Conservation (phyloP, 2,797 vertebrate genomes). For the Varecia variegata region DNA sequence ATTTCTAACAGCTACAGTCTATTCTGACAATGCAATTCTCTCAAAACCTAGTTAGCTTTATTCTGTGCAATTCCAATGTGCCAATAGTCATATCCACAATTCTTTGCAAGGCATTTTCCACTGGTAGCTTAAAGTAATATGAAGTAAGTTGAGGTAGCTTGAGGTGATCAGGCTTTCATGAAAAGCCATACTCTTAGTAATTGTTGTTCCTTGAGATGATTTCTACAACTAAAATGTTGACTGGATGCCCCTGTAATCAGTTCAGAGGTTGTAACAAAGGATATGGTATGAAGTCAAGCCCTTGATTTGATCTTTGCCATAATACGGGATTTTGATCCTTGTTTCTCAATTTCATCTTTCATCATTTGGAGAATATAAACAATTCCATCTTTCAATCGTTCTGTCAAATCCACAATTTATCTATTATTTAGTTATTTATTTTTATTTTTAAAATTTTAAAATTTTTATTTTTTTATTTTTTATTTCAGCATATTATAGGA, state of each 20-base stretch:
- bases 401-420: not conserved
- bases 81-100: no score
- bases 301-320: not conserved
- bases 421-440: no score
- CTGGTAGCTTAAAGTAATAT: not conserved
- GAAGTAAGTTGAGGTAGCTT: not conserved
- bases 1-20: not conserved
- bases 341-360: not conserved
- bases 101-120: not conserved
- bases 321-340: not conserved
- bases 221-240: not conserved
- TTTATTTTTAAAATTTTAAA: no score
- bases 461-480: no score
- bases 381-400: not conserved
- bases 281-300: fast-evolving
- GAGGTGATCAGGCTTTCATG: not conserved
- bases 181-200: not conserved
- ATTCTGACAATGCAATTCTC: not conserved
- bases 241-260: not conserved
- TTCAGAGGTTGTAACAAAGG: not conserved
- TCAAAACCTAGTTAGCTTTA: not conserved
- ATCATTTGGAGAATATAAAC: not conserved
- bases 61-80: not conserved
- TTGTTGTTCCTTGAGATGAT: not conserved
- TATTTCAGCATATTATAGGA: not conserved